These are phyloP conservation scores for Lates calcarifer DNA, from an alignment of 2,113 vertebrate species.

Conservation along the genomic window DNA sequence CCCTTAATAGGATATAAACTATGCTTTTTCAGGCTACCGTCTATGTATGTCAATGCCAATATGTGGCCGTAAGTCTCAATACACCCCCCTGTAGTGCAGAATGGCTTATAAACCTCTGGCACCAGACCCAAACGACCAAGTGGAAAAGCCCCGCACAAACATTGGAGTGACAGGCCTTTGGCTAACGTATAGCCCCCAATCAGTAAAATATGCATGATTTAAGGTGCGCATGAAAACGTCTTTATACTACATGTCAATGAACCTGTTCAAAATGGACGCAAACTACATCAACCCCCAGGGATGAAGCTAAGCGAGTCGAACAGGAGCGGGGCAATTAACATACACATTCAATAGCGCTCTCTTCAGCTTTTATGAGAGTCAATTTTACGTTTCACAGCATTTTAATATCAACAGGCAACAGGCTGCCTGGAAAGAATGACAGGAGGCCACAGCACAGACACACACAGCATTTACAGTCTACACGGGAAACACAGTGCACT, in stretches of 20 bases:
- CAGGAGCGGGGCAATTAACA: slow-evolving; percentile 70
- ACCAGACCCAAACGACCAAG: slow-evolving; percentile 53
- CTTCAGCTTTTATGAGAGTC: slow-evolving; percentile 70
- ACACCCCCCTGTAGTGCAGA: slow-evolving; percentile 42
- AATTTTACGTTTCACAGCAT: slow-evolving; percentile 64
- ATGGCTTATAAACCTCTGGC: slow-evolving; percentile 39
- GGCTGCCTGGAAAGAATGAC: slow-evolving; percentile 20
- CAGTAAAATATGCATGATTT: slow-evolving; percentile 78
- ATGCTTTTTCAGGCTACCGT: slow-evolving; percentile 47
- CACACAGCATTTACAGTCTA: slow-evolving; percentile 1
- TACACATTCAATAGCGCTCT: slow-evolving; percentile 60
- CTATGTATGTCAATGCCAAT: slow-evolving; percentile 35
- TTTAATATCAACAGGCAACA: slow-evolving; percentile 58
- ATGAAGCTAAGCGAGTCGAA: slow-evolving; percentile 48
- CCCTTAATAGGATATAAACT: slow-evolving; percentile 2
- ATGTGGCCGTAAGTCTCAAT: slow-evolving; percentile 35
- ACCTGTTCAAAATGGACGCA: slow-evolving; percentile 62
- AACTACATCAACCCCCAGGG: slow-evolving; percentile 15
- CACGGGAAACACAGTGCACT: not conserved
- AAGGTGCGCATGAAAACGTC: slow-evolving; percentile 66
- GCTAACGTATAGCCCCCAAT: slow-evolving; percentile 58
- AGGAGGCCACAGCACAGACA: not conserved
- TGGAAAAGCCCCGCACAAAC: slow-evolving; percentile 62
- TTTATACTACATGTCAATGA: slow-evolving; percentile 72
- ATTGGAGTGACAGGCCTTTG: slow-evolving; percentile 62